Evolutionary conservation across 2,888 invertebrate genomes (phyloP).

Genomic region (Eremobia ochroleuca): DNA sequence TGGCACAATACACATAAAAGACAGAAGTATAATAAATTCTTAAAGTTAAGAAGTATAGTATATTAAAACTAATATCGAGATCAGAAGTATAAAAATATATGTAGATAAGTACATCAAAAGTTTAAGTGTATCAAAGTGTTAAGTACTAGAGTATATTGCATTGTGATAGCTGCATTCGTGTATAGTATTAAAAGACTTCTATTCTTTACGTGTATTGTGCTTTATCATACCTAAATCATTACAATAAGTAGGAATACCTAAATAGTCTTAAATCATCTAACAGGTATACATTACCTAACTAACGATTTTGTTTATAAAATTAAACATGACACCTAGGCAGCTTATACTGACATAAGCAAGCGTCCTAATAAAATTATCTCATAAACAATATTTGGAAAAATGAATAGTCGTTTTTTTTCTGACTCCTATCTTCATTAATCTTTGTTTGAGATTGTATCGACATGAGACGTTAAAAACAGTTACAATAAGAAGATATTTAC

Average conservation of each 20-base stretch:
- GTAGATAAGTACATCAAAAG: conserved; percentile 48
- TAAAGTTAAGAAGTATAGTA: conserved; percentile 41
- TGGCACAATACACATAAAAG: conserved; percentile 49
- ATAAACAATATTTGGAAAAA: conserved; percentile 27
- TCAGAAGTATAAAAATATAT: conserved; percentile 52
- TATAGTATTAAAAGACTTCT: conserved; percentile 34
- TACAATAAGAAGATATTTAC: conserved; percentile 74
- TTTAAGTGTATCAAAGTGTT: conserved; percentile 47
- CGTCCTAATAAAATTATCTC: conserved; percentile 35
- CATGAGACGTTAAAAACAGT: conserved; percentile 60
- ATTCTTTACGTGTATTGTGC: conserved; percentile 47
- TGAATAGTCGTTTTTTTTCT: conserved; percentile 20
- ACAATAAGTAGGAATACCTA: conserved; percentile 63
- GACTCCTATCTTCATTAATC: not conserved
- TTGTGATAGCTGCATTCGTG: conserved; percentile 46
- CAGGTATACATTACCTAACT: conserved; percentile 65
- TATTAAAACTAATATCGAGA: conserved; percentile 57
- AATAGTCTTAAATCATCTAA: conserved; percentile 63
- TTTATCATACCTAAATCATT: conserved; percentile 47
- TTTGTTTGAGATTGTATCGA: conserved; percentile 49
- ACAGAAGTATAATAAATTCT: conserved; percentile 40
- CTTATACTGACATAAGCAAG: conserved; percentile 63
- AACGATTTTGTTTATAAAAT: conserved; percentile 70
- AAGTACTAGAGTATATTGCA: conserved; percentile 40
- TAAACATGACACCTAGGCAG: conserved; percentile 68